phyloP scores from a whole-genome alignment of 2,113 vertebrate genomes.

The Reinhardtius hippoglossoides region DNA sequence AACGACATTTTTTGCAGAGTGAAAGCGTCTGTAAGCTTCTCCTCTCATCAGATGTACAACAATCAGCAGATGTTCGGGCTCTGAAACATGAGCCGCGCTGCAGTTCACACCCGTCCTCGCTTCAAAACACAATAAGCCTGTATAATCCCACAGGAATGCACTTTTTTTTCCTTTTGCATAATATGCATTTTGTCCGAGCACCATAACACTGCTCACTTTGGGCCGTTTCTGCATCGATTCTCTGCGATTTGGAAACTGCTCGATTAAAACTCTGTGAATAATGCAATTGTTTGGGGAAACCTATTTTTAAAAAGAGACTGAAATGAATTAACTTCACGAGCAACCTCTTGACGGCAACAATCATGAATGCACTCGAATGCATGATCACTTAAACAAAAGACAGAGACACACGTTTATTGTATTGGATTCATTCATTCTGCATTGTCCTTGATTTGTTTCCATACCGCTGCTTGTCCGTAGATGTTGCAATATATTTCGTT shows the following conservation, averaged over 20 bases:
- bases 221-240: constrained; percentile 16
- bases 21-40: constrained; percentile 23
- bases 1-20: constrained; percentile 6
- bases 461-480: constrained; percentile 69
- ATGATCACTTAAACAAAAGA: constrained; percentile 40
- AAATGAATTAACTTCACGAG: too few species aligned
- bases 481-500: constrained; percentile 66
- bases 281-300: constrained; percentile 19
- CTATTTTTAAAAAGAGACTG: background rate
- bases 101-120: constrained; percentile 6
- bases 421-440: constrained; percentile 49
- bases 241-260: constrained; percentile 20
- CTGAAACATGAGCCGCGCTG: constrained; percentile 24
- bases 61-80: constrained; percentile 11
- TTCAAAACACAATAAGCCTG: constrained; percentile 56
- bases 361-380: constrained; percentile 40
- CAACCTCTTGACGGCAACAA: constrained; percentile 61
- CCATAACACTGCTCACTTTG: constrained; percentile 41
- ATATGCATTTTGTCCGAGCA: constrained; percentile 51
- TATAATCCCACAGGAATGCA: constrained; percentile 60
- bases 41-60: constrained; percentile 31
- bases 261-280: constrained; percentile 22
- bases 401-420: constrained; percentile 48
- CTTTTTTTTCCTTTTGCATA: constrained; percentile 4
- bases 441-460: constrained; percentile 51